Percentiles rank a stretch among this genome's conserved stretches.
Evolutionary conservation across 2,888 invertebrate species (phyloP).

Genomic region (Scaptomyza tumidula): DNA sequence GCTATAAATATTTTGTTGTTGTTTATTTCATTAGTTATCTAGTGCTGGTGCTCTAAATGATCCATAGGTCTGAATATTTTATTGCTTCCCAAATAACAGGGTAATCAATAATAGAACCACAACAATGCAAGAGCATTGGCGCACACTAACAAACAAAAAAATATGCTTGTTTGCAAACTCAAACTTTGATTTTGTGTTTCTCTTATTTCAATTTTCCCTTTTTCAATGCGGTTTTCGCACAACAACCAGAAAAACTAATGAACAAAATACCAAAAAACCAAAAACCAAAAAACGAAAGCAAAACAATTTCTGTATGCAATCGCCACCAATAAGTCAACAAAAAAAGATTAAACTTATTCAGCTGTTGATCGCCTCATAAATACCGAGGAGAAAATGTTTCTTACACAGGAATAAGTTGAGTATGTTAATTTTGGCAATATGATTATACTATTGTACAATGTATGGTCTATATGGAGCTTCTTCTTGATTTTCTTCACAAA

Average conservation of each 20-base stretch:
- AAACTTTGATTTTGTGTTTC: conserved; percentile 57
- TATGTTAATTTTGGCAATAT: background rate
- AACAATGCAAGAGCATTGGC: conserved; percentile 41
- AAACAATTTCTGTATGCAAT: conserved; percentile 52
- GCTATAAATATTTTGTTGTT: conserved; percentile 1
- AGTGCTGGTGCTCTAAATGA: conserved; percentile 29
- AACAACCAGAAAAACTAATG: conserved; percentile 41
- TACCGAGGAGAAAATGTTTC: conserved; percentile 18
- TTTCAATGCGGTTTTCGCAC: conserved; percentile 44
- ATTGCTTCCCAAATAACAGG: conserved; percentile 57
- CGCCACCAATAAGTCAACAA: conserved; percentile 63
- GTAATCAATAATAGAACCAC: conserved; percentile 70
- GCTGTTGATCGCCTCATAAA: conserved; percentile 17
- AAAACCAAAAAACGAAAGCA: conserved; percentile 8
- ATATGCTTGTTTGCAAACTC: conserved; percentile 67
- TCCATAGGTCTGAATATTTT: conserved; percentile 47
- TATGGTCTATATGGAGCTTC: no score
- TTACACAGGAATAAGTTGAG: no score
- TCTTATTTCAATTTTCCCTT: conserved; percentile 19
- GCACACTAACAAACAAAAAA: conserved; percentile 68
- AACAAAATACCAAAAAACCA: conserved; percentile 13
- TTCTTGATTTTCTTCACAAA: no score
- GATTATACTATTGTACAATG: background rate
- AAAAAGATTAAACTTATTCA: conserved; percentile 7
- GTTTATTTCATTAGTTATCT: conserved; percentile 46